A percentile compares a stretch with the other conserved stretches of the same genome.
Conservation (phyloP, 2,113 vertebrate genomes). For the Tragelaphus scriptus region DNA sequence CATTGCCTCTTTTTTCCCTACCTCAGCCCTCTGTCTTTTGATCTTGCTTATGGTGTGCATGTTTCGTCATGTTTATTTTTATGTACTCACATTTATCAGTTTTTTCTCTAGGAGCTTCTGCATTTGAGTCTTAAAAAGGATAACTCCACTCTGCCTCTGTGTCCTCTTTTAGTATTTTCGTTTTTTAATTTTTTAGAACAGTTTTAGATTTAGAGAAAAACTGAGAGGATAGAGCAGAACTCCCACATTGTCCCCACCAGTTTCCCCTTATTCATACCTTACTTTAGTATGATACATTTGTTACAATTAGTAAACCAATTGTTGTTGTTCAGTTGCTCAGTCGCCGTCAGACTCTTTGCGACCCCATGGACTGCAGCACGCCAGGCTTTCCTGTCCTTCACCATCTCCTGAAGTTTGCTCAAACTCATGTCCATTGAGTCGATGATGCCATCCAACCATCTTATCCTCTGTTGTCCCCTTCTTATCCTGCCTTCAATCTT, state of each 20-base stretch:
- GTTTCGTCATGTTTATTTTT: neutral
- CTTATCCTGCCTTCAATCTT: neutral
- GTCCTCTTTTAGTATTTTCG: neutral
- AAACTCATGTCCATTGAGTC: neutral
- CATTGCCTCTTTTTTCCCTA: neutral
- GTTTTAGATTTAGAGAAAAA: slow-evolving; percentile 39
- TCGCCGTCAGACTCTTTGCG: neutral
- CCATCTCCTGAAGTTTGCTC: neutral
- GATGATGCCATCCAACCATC: neutral
- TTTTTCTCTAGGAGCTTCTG: neutral
- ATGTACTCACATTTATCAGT: neutral
- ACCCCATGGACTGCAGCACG: neutral
- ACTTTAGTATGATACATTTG: neutral
- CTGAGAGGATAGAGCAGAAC: neutral
- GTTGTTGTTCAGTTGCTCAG: neutral
- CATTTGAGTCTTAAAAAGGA: neutral
- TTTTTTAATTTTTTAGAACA: neutral
- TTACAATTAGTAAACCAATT: neutral
- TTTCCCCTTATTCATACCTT: neutral
- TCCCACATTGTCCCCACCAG: neutral
- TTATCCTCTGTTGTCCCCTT: neutral
- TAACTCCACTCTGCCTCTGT: neutral
- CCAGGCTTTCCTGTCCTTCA: neutral
- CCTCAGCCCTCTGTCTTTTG: neutral
- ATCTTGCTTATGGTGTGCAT: neutral